Evolutionary conservation across 2,113 vertebrate species (phyloP).

Genomic region (Macrotis lagotis): DNA sequence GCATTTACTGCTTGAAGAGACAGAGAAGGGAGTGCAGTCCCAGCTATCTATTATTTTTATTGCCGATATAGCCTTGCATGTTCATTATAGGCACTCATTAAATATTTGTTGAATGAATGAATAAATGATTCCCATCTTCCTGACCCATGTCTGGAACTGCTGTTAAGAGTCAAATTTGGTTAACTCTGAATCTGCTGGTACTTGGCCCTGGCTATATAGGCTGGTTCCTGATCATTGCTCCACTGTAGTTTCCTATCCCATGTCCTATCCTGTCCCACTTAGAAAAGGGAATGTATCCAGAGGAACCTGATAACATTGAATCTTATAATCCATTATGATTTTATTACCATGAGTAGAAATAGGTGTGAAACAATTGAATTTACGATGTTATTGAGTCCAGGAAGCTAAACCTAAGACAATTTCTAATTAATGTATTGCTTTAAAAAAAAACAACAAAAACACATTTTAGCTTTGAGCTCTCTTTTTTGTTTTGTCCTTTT

Average conservation of each 20-base stretch:
- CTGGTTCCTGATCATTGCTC: constrained; percentile 5
- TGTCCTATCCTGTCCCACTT: background rate
- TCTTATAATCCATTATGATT: background rate
- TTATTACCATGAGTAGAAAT: background rate
- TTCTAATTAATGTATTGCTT: background rate
- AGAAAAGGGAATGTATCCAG: constrained; percentile 6
- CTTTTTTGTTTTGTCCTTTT: background rate
- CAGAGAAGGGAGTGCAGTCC: background rate
- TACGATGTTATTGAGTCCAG: background rate
- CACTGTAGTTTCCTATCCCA: background rate
- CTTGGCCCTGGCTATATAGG: background rate
- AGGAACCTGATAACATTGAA: background rate
- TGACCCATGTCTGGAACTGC: background rate
- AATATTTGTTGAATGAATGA: background rate
- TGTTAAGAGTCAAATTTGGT: constrained; percentile 2
- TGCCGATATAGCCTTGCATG: background rate
- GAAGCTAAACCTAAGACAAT: background rate
- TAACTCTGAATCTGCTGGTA: background rate
- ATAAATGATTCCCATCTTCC: background rate
- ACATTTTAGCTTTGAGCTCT: background rate
- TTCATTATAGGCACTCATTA: background rate
- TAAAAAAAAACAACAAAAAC: background rate
- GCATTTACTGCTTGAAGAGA: background rate
- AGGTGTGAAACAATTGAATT: background rate
- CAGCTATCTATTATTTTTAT: background rate